Evolutionary conservation across 2,888 invertebrate species (phyloP), one percentile per base, ranked within the genome.

Genomic region (Trissolcus brochymenae): DNA sequence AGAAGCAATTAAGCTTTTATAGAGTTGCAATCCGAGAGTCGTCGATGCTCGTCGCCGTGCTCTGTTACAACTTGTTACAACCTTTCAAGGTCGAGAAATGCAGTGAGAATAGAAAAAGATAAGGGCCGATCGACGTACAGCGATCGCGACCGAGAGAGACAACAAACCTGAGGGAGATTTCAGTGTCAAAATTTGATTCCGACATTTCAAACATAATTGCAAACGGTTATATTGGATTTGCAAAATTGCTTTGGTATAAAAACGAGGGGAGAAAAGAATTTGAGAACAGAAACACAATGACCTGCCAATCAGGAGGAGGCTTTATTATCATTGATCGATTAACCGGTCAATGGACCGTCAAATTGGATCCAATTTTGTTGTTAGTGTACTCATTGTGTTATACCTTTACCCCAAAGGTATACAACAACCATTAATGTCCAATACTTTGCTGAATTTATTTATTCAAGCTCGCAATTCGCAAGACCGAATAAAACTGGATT

Each of bases 1-100:
- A 86, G 85, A 85, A 87, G 85, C 86, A 85, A 87, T 87, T 86
- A 86, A 87, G 83, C 85, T 86, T 86, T 86, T 83, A 84, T 86
- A 84, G 85, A 85, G 83, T 84, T 83, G 82, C 83, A 83, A 86
- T 84, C 82, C 81, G 65, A 80, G 79, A 79, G 79, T 79, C 73
- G 74, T 64, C 78, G 64, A 78, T 73, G 74, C 62, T 60, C 46
- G 66, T 61, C 17, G 43, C 62, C 64, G 61, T 49, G 68, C 56
- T 76, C 78, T 73, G 80, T 80, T 84, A 82, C 85, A 82, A 84
- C 83, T 85, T 81, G 84, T 84, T 66, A 55, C 76, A 72, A 73
- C 77, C 82, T 81, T 78, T 80, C 85, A 86, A 85, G 85, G 85
- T 82, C 85, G 82, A 66, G 76, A 79, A 67, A 80, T 80, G 67